Evolutionary conservation across 2,113 vertebrate species (phyloP).

Genomic region (Heterotilapia buettikoferi): DNA sequence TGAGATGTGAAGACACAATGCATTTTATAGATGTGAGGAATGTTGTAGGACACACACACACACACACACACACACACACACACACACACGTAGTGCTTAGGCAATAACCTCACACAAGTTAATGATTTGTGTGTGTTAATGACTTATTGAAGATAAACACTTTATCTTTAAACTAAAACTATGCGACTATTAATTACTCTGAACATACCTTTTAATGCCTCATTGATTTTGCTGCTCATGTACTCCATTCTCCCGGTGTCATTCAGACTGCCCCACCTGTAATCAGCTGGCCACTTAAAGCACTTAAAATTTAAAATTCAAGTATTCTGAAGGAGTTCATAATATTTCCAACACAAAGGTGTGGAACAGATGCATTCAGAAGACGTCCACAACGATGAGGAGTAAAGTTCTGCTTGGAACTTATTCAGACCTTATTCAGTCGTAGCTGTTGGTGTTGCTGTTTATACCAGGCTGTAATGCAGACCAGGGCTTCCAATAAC

Average conservation of each 20-base stretch:
- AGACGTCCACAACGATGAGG: neutral
- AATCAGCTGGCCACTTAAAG: neutral
- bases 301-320: neutral
- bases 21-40: neutral
- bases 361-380: neutral
- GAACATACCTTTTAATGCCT: neutral
- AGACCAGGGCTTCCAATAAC: rapidly evolving
- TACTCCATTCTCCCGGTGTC: neutral
- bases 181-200: neutral
- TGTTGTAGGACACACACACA: neutral
- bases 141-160: neutral
- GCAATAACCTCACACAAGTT: neutral
- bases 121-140: neutral
- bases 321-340: neutral
- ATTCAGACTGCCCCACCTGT: neutral
- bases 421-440: neutral
- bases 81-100: neutral
- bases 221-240: neutral
- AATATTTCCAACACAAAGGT: rapidly evolving
- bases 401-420: neutral
- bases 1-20: neutral
- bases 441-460: neutral
- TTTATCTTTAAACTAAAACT: neutral
- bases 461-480: neutral
- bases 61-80: neutral